Evolutionary conservation across 2,888 invertebrate genomes (phyloP).

Genomic region (Endomychus coccineus): DNA sequence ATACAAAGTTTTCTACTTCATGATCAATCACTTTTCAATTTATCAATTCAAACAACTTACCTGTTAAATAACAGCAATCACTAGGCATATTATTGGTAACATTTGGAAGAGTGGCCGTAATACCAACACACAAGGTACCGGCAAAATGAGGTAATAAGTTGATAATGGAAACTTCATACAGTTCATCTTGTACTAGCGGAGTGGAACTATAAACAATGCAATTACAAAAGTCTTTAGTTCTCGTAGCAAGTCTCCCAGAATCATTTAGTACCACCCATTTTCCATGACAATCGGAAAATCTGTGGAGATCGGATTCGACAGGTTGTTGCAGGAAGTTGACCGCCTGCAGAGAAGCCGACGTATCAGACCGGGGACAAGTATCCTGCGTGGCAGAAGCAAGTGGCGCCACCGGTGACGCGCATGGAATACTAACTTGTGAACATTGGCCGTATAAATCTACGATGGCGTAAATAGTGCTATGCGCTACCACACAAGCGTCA

Average conservation of each 20-base stretch:
- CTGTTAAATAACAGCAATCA: slow-evolving; percentile 63
- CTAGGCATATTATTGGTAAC: slow-evolving; percentile 59
- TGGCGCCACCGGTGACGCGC: slow-evolving; percentile 36
- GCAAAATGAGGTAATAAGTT: slow-evolving; percentile 57
- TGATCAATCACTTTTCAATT: too few relatives aligned
- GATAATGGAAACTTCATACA: slow-evolving; percentile 69
- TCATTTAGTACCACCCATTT: slow-evolving; percentile 62
- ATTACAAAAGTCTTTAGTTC: slow-evolving; percentile 48
- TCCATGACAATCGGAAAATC: slow-evolving; percentile 58
- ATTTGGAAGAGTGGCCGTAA: slow-evolving; percentile 58
- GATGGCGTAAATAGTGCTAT: slow-evolving; percentile 82
- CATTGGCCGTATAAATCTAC: slow-evolving; percentile 93
- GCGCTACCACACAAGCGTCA: slow-evolving; percentile 72
- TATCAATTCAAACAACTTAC: too few relatives aligned
- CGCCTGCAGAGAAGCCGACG: slow-evolving; percentile 38
- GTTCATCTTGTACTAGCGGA: slow-evolving; percentile 64
- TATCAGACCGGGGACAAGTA: slow-evolving; percentile 37
- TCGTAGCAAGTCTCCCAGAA: slow-evolving; percentile 56
- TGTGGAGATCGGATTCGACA: slow-evolving; percentile 38
- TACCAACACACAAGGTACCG: slow-evolving; percentile 72
- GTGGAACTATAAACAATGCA: slow-evolving; percentile 64
- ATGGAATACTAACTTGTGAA: slow-evolving; percentile 66
- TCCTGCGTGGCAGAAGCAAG: slow-evolving; percentile 38
- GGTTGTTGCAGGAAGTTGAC: slow-evolving; percentile 34
- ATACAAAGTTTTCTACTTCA: too few relatives aligned